Evolutionary conservation across 2,113 vertebrate genomes (phyloP), one percentile per base, ranked within the genome.

Genomic region (Callocephalon fimbriatum): DNA sequence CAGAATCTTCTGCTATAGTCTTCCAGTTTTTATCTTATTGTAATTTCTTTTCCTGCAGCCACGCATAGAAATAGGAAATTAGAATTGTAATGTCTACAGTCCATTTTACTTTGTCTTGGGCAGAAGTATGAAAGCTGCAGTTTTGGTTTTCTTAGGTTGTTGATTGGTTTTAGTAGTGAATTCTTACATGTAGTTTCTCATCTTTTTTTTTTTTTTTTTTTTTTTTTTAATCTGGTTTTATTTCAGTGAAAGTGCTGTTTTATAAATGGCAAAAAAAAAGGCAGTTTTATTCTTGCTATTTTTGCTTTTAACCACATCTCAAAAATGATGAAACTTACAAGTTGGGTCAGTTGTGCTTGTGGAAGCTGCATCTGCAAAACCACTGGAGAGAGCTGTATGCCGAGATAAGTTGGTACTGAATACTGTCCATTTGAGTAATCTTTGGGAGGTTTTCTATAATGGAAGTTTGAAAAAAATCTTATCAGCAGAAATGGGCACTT

Each of bases 351-450:
- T 71, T 71, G 0, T 0, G 0, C n/a, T 79, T 48, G 31, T 70
- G 67, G 75, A 83, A 88, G 37, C 86, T 90, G 70, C 63, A 90
- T 70, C 75, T 94, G 35, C 79, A 92, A 66, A 26, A 54, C 88
- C 86, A 85, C 67, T 88, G 90, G 92, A 91, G 86, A 94, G 75
- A 76, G 48, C 94, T 95, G 31, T 88, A 15, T 71, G 79, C 93
- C 59, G 79, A 61, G 66, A 50, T 37, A 68, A 83, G 23, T 70
- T 73, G 32, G 22, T 80, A 38, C 59, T 77, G 63, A 74, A 40
- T 59, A 14, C 21, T 19, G 35, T 29, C 53, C 75, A 8, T 27
- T 86, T 66, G 19, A 51, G 82, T 56, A 14, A 18, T 81, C 50
- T 85, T 72, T 61, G 58, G 35, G 31, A 72, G 51, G 10, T 47